phyloP scores from a whole-genome alignment of 2,888 invertebrate species.

The Heliconius erato region DNA sequence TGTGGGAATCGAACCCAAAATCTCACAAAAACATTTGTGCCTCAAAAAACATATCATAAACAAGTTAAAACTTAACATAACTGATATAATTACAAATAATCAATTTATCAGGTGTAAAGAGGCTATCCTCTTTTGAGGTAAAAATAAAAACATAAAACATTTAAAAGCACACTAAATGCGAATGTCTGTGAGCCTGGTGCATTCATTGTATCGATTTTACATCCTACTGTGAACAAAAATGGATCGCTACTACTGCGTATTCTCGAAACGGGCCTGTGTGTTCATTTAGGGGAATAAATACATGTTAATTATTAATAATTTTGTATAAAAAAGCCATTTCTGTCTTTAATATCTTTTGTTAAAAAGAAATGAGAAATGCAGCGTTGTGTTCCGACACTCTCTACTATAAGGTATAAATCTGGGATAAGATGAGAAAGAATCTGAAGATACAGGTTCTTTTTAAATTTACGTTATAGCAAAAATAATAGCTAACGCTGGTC shows the following conservation, averaged over 20 bases:
- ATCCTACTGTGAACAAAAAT: constrained; percentile 75
- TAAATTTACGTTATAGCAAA: too few species aligned
- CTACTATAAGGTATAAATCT: background rate
- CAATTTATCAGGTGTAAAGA: constrained; percentile 41
- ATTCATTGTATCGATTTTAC: constrained; percentile 81
- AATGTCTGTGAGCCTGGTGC: constrained; percentile 74
- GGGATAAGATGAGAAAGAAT: background rate
- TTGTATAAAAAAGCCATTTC: too few species aligned
- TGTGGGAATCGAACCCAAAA: too few species aligned
- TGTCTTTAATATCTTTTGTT: too few species aligned
- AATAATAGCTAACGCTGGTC: too few species aligned
- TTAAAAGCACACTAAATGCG: constrained; percentile 58
- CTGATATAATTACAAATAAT: constrained; percentile 42
- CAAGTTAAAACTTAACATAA: constrained; percentile 20
- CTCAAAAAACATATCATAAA: background rate
- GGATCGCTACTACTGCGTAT: constrained; percentile 61
- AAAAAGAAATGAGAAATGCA: too few species aligned
- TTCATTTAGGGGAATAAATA: background rate
- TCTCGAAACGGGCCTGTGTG: constrained; percentile 36
- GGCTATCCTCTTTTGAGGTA: constrained; percentile 46
- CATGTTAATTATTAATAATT: background rate
- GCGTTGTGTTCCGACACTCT: too few species aligned
- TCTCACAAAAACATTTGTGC: too few species aligned
- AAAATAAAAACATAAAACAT: constrained; percentile 54
- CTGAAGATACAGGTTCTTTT: too few species aligned